Evolutionary conservation across 23 tunicate genomes (phyloP).

Genomic region (Styela clava): DNA sequence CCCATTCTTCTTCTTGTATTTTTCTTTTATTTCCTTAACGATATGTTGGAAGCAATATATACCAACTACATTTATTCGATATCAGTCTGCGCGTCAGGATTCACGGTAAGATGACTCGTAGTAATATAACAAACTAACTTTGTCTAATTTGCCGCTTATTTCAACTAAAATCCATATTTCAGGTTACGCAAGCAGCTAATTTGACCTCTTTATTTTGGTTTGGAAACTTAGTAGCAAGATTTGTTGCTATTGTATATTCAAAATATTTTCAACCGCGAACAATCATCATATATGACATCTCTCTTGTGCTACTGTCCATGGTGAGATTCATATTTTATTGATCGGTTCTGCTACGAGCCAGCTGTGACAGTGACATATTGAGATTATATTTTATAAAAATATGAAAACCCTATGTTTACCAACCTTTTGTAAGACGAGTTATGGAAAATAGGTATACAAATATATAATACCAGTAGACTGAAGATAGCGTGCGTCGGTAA

Average conservation of each 20-base stretch:
- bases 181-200: slow-evolving; percentile 71
- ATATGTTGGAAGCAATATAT: slow-evolving; percentile 58
- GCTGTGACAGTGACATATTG: too few relatives aligned
- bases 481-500: too few relatives aligned
- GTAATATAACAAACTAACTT: too few relatives aligned
- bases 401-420: too few relatives aligned
- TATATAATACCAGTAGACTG: too few relatives aligned
- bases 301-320: slow-evolving; percentile 50
- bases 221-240: slow-evolving; percentile 76
- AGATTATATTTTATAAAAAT: too few relatives aligned
- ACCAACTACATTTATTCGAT: slow-evolving; percentile 75
- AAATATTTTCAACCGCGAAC: slow-evolving; percentile 59
- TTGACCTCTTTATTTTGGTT: slow-evolving; percentile 86
- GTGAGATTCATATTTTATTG: slow-evolving; percentile 43
- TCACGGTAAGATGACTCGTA: slow-evolving; percentile 75
- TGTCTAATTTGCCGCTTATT: too few relatives aligned
- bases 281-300: slow-evolving; percentile 57
- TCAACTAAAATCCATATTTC: too few relatives aligned
- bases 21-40: slow-evolving; percentile 45
- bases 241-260: slow-evolving; percentile 79
- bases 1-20: slow-evolving; percentile 47
- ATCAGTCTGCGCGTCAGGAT: slow-evolving; percentile 50
- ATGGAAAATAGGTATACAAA: too few relatives aligned
- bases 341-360: too few relatives aligned
- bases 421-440: too few relatives aligned